A percentile compares a stretch with the other conserved stretches of the same genome.
Conservation (phyloP, 2,888 invertebrate genomes). For the Entomobrya proxima region DNA sequence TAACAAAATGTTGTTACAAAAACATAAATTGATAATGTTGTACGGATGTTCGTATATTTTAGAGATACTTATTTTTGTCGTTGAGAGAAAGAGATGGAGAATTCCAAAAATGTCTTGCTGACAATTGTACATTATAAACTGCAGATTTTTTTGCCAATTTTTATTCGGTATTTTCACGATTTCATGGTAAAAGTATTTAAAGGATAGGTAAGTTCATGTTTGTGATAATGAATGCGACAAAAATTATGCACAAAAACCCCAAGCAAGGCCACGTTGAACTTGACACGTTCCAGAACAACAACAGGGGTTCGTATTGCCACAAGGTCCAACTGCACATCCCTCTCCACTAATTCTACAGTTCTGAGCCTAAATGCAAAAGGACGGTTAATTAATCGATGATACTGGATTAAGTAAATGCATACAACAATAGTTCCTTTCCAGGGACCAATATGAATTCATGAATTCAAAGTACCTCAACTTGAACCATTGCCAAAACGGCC, state of each 20-base stretch:
- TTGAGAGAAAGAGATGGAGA: too few species aligned
- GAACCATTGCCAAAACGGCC: neutral
- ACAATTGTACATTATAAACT: too few species aligned
- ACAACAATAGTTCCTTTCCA: neutral
- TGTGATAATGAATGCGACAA: neutral
- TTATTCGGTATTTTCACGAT: too few species aligned
- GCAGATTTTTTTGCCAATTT: too few species aligned
- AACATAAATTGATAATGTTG: too few species aligned
- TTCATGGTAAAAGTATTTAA: neutral
- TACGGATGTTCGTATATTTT: too few species aligned
- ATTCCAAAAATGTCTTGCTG: too few species aligned
- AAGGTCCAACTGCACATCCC: conserved; percentile 60
- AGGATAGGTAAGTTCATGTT: neutral
- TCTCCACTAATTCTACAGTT: conserved; percentile 47
- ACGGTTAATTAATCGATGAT: neutral
- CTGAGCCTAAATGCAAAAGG: conserved; percentile 48
- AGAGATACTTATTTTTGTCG: too few species aligned
- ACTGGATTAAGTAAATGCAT: neutral
- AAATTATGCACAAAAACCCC: conserved; percentile 56
- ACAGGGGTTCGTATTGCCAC: conserved; percentile 65
- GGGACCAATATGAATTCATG: too few species aligned
- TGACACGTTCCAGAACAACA: conserved; percentile 54
- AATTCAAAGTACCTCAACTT: conserved; percentile 48
- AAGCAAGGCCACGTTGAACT: conserved; percentile 28
- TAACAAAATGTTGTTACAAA: too few species aligned